A percentile compares a stretch with the other conserved stretches of the same genome.
These are phyloP conservation scores for Parasteatoda lunata DNA, from an alignment of 2,888 invertebrate species.

Conservation along the genomic window DNA sequence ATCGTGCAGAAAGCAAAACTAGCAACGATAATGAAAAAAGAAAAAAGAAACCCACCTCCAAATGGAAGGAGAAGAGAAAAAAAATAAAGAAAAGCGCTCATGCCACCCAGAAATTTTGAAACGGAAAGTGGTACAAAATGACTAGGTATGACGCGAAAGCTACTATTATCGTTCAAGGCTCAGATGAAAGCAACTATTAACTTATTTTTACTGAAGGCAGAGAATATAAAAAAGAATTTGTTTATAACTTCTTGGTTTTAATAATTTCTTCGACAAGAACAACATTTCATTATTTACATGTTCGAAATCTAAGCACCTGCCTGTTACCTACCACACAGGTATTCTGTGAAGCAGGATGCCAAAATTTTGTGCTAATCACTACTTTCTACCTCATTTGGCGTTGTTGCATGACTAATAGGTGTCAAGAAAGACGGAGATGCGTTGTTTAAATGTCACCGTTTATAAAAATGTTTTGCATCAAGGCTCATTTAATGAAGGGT, in stretches of 20 bases:
- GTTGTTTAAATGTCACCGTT: neutral
- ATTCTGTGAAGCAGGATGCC: slow-evolving; percentile 26
- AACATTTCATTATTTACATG: slow-evolving; percentile 43
- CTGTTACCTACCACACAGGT: slow-evolving; percentile 14
- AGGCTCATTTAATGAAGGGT: neutral
- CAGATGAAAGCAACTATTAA: slow-evolving; percentile 35
- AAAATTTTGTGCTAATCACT: slow-evolving; percentile 31
- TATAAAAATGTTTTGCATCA: neutral
- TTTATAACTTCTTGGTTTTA: slow-evolving; percentile 15
- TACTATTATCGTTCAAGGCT: slow-evolving; percentile 50
- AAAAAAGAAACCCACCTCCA: neutral
- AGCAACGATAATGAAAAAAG: slow-evolving; percentile 1
- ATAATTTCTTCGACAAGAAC: slow-evolving; percentile 12
- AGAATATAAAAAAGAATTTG: neutral
- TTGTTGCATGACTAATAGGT: neutral
- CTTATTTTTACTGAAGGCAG: slow-evolving; percentile 19
- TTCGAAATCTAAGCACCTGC: slow-evolving; percentile 50
- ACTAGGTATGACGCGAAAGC: slow-evolving; percentile 40
- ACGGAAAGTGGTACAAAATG: slow-evolving; percentile 52
- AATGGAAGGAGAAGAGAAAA: slow-evolving; percentile 9
- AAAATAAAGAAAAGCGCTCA: slow-evolving; percentile 13
- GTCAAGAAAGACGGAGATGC: neutral
- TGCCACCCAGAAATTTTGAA: slow-evolving; percentile 47
- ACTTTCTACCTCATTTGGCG: neutral
- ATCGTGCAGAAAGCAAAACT: slow-evolving; percentile 13